These are phyloP conservation scores for Drosophila paracracens DNA, from an alignment of 2,888 invertebrate species.

Conservation along the genomic window DNA sequence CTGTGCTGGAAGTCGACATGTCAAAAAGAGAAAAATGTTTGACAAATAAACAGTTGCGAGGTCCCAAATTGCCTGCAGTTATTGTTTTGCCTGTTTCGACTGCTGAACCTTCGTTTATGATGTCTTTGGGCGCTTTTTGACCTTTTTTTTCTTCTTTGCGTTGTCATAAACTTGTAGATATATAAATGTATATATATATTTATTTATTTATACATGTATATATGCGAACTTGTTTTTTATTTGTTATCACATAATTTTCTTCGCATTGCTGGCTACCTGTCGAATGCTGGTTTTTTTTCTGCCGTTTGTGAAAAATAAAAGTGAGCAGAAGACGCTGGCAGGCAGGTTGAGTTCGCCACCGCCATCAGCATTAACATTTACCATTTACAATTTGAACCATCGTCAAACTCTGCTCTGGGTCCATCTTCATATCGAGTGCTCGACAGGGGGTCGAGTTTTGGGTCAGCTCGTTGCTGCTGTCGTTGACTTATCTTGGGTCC, in stretches of 20 bases:
- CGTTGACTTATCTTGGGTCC: slow-evolving; percentile 78
- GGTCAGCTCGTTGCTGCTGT: slow-evolving; percentile 51
- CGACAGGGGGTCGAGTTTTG: slow-evolving; percentile 53
- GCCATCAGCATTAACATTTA: slow-evolving; percentile 39
- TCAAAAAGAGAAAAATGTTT: slow-evolving; percentile 78
- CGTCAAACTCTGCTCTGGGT: slow-evolving; percentile 19
- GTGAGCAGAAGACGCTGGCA: slow-evolving; percentile 64
- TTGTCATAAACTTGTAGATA: slow-evolving; percentile 55
- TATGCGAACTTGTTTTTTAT: slow-evolving; percentile 6
- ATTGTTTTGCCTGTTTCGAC: slow-evolving; percentile 69
- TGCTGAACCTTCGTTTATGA: slow-evolving; percentile 73
- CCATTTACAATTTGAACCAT: slow-evolving; percentile 41
- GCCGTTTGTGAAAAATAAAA: slow-evolving; percentile 76
- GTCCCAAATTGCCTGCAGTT: slow-evolving; percentile 77
- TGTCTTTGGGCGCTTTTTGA: slow-evolving; percentile 75
- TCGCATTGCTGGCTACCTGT: slow-evolving; percentile 70
- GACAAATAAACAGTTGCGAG: slow-evolving; percentile 80
- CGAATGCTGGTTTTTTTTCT: slow-evolving; percentile 59
- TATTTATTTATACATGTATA: not conserved
- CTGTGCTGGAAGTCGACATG: slow-evolving; percentile 74
- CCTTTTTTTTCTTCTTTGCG: slow-evolving; percentile 62
- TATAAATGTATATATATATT: slow-evolving; percentile 15
- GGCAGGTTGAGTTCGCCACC: slow-evolving; percentile 42
- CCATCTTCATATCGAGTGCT: slow-evolving; percentile 37
- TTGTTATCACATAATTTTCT: slow-evolving; percentile 76